Percentiles rank a stretch among this genome's conserved stretches.
Evolutionary conservation across 1,140 invertebrate species (phyloP).

Genomic region (Neelides sp.): DNA sequence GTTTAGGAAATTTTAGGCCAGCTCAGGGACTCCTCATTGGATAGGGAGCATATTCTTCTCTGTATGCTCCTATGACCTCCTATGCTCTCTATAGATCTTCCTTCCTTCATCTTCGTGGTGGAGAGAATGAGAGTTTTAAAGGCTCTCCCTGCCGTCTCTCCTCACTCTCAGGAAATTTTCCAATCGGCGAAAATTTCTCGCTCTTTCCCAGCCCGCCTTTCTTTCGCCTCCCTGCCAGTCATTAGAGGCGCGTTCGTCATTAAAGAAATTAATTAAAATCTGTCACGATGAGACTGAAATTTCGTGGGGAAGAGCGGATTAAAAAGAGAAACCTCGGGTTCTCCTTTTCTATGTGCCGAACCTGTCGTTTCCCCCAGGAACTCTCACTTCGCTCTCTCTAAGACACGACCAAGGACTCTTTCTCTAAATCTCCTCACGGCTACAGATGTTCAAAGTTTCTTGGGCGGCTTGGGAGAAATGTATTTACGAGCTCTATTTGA

Average conservation of each 20-base stretch:
- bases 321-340: slow-evolving; percentile 29
- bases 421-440: too few relatives aligned
- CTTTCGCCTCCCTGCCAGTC: slow-evolving; percentile 27
- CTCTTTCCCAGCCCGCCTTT: slow-evolving; percentile 27
- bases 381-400: too few relatives aligned
- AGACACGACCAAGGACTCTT: too few relatives aligned
- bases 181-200: slow-evolving; percentile 30
- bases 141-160: slow-evolving; percentile 12
- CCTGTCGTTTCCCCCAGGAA: too few relatives aligned
- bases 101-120: neutral
- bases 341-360: neutral
- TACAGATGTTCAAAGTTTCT: too few relatives aligned
- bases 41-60: too few relatives aligned
- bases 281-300: slow-evolving; percentile 29
- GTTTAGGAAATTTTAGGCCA: too few relatives aligned
- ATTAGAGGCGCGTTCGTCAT: slow-evolving; percentile 30
- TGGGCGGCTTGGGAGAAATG: too few relatives aligned
- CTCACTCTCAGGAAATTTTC: slow-evolving; percentile 21
- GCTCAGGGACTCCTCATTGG: too few relatives aligned
- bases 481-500: too few relatives aligned
- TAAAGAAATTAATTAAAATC: slow-evolving; percentile 31
- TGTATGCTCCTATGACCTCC: too few relatives aligned
- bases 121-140: slow-evolving; percentile 20
- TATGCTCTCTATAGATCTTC: neutral
- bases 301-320: slow-evolving; percentile 29